A percentile compares a stretch with the other conserved stretches of the same genome.
phyloP scores from a whole-genome alignment of 2,888 invertebrate species.

The Aproaerema taeniolella region DNA sequence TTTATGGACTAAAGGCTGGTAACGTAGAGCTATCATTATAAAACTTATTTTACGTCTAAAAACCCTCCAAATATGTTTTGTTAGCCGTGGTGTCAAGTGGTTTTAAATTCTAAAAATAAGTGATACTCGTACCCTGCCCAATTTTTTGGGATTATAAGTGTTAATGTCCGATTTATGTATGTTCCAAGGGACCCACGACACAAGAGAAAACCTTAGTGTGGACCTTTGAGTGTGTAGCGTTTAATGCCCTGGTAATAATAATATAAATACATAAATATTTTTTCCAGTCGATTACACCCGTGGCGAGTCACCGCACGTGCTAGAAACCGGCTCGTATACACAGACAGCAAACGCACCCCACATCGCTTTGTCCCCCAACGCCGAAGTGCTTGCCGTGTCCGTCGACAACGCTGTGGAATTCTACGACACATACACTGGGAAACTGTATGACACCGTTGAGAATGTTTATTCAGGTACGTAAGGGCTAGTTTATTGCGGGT shows the following conservation, averaged over 20 bases:
- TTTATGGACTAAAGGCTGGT: no score
- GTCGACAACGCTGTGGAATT: conserved; percentile 80
- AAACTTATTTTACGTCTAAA: neutral
- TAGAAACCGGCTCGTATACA: conserved; percentile 80
- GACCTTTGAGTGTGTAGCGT: no score
- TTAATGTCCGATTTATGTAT: no score
- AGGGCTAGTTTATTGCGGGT: neutral
- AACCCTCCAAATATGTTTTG: no score
- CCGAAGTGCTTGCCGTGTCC: conserved; percentile 85
- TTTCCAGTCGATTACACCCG: conserved; percentile 86
- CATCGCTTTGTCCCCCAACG: conserved; percentile 88
- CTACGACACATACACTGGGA: conserved; percentile 82
- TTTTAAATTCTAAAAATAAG: no score
- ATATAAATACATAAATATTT: no score
- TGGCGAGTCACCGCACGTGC: conserved; percentile 86
- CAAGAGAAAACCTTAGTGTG: no score
- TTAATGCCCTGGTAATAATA: no score
- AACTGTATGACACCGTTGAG: conserved; percentile 81
- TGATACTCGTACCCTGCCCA: no score
- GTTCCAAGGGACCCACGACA: no score
- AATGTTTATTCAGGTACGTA: conserved; percentile 78
- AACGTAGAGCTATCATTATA: neutral
- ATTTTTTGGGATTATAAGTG: no score
- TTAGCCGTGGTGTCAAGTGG: no score
- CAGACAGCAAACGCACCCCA: conserved; percentile 73